These are phyloP conservation scores for Rhadina sibilatrix DNA, from an alignment of 2,113 vertebrate species.

Conservation along the genomic window DNA sequence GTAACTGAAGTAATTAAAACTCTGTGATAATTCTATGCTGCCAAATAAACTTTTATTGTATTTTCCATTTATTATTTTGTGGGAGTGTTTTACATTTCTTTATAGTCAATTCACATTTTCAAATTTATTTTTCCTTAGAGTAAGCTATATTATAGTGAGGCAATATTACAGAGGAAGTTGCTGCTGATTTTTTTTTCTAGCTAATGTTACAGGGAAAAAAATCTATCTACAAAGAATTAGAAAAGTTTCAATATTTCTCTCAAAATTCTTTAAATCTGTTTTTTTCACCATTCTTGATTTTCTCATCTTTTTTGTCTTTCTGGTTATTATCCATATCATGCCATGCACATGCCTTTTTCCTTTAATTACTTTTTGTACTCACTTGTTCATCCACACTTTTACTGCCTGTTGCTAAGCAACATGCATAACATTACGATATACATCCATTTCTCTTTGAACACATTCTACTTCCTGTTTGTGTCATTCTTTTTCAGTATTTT, in stretches of 20 bases:
- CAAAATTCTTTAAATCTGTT: conserved; percentile 8
- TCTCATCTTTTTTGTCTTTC: conserved; percentile 17
- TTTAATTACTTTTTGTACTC: conserved; percentile 69
- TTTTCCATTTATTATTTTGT: not conserved
- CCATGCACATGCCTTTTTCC: conserved; percentile 29
- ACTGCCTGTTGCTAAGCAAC: conserved; percentile 71
- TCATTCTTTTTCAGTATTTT: conserved; percentile 20
- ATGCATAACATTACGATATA: conserved; percentile 55
- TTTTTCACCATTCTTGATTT: conserved; percentile 18
- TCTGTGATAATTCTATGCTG: not conserved
- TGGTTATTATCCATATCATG: conserved; percentile 31
- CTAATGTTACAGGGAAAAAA: not conserved
- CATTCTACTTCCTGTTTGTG: not conserved
- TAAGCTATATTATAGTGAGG: not conserved
- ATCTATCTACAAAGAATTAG: not conserved
- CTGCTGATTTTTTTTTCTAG: not conserved
- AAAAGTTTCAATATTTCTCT: conserved; percentile 14
- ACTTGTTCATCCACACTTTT: conserved; percentile 60
- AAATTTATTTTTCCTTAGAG: not conserved
- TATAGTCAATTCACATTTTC: not conserved
- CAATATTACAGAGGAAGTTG: not conserved
- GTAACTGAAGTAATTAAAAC: conserved; percentile 1
- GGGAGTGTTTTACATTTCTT: not conserved
- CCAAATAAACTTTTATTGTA: not conserved
- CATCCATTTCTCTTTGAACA: conserved; percentile 47